Evolutionary conservation across 2,113 vertebrate species (phyloP), one percentile per base, ranked within the genome.

Genomic region (Eulemur macaco): DNA sequence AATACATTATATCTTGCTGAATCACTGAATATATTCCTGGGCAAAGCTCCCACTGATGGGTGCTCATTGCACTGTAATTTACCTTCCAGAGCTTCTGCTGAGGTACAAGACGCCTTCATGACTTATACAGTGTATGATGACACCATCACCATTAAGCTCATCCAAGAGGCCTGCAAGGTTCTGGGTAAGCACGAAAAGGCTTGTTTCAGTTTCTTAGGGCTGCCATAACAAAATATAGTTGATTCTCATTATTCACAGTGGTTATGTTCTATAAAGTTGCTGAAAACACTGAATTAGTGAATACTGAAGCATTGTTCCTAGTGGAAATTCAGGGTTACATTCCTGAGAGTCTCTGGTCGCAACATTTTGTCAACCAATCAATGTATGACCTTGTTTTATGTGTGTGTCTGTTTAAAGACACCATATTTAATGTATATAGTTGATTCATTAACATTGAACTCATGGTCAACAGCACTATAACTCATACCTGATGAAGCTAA

Each of bases 101-200:
- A 97, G 13, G 89, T 98, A 63, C 98, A 98, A 97, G 99, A 98
- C 5, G 96, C 95, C 10, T 99, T 99, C 89, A 98, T 99, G 98
- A 99, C 98, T 4, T 99, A 98, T 76, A 98, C 97, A 8, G 97
- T 99, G 23, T 99, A 99, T 13, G 98, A 99, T 34, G 99, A 99
- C 20, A 0, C 88, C 29, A 95, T 99, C 74, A 99, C 99, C 11
- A 84, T 99, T 9, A 97, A 97, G 17, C 97, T 99, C 96, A 98
- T 99, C 86, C 69, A 98, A 84, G 99, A 99, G 97, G 98, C 98
- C 86, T 99, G 98, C 93, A 97, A 96, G 34, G 96, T 97, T 69
- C 97, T 99, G 4, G 98, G 98, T 99, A 98, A 98, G 98, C 95
- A 18, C 27, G 10, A 45, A 20, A 56, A 37, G 27, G 31, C 47